phyloP scores from a whole-genome alignment of 2,113 vertebrate genomes.

The Bubo bubo region DNA sequence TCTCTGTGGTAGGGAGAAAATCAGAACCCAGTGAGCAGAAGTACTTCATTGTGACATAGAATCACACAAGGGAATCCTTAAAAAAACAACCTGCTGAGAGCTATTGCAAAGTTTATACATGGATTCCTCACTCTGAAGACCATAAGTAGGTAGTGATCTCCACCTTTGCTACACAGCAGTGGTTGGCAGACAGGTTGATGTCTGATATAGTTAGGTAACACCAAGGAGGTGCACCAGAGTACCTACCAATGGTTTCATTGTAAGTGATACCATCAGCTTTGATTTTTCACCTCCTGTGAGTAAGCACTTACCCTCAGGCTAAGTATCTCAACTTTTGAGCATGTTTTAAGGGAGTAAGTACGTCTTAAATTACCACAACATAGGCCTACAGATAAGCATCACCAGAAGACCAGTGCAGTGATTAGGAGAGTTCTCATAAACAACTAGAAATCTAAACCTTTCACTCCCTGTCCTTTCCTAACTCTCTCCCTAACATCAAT shows the following conservation, averaged over 20 bases:
- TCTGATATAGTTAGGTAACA: not conserved
- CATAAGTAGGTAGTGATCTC: not conserved
- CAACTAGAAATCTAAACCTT: not conserved
- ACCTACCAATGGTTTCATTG: not conserved
- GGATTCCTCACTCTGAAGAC: not conserved
- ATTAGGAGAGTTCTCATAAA: not conserved
- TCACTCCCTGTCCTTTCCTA: not conserved
- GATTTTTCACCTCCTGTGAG: not conserved
- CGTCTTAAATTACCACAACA: not conserved
- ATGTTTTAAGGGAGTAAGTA: not conserved
- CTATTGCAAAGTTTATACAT: not conserved
- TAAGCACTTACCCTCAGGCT: not conserved
- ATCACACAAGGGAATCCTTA: not conserved
- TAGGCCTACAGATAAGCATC: not conserved
- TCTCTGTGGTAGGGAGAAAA: slow-evolving; percentile 76
- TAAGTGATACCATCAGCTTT: not conserved
- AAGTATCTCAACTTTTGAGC: not conserved
- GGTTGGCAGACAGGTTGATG: not conserved
- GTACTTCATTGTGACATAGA: not conserved
- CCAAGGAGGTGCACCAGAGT: not conserved
- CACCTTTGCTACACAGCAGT: not conserved
- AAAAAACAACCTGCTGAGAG: not conserved
- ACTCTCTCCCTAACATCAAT: not conserved
- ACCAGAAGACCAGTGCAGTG: not conserved
- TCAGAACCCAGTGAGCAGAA: not conserved